Percentiles rank a stretch among this genome's conserved stretches.
These are phyloP conservation scores for Siniperca undulata DNA, from an alignment of 2,797 vertebrate species.

Conservation along the genomic window DNA sequence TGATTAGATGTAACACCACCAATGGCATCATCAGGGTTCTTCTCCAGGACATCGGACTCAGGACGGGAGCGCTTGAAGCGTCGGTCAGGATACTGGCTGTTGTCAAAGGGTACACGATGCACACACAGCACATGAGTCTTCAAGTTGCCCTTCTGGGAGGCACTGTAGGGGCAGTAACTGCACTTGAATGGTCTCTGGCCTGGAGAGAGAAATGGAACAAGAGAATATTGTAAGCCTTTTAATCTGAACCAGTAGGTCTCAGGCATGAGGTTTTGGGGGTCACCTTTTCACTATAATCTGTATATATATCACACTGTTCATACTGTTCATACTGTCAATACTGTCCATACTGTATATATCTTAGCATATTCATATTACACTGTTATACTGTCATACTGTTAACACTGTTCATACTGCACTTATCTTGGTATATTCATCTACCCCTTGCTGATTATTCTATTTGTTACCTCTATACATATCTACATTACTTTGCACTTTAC, in stretches of 20 bases:
- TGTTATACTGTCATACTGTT: too few relatives aligned
- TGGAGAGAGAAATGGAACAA: slow-evolving; percentile 65
- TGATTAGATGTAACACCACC: slow-evolving; percentile 50
- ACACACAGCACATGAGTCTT: slow-evolving; percentile 96
- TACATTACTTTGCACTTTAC: too few relatives aligned
- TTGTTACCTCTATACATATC: too few relatives aligned
- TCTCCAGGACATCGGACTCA: slow-evolving; percentile 82
- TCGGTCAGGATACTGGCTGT: slow-evolving; percentile 94
- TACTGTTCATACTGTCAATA: too few relatives aligned
- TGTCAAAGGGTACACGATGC: slow-evolving; percentile 98
- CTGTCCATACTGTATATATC: background rate
- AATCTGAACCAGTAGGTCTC: background rate
- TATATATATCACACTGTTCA: background rate
- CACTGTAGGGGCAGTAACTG: slow-evolving; percentile 93
- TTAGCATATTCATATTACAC: too few relatives aligned
- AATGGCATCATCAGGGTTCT: slow-evolving; percentile 80
- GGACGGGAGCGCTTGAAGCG: slow-evolving; percentile 93
- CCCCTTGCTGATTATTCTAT: background rate
- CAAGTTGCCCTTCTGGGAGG: slow-evolving; percentile 97
- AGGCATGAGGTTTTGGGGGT: background rate
- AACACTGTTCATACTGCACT: background rate
- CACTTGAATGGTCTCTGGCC: slow-evolving; percentile 93
- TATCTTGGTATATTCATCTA: background rate
- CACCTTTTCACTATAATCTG: background rate
- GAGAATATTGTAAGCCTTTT: background rate